Evolutionary conservation across 2,113 vertebrate genomes (phyloP), one percentile per base, ranked within the genome.

Genomic region (Octodon degus): DNA sequence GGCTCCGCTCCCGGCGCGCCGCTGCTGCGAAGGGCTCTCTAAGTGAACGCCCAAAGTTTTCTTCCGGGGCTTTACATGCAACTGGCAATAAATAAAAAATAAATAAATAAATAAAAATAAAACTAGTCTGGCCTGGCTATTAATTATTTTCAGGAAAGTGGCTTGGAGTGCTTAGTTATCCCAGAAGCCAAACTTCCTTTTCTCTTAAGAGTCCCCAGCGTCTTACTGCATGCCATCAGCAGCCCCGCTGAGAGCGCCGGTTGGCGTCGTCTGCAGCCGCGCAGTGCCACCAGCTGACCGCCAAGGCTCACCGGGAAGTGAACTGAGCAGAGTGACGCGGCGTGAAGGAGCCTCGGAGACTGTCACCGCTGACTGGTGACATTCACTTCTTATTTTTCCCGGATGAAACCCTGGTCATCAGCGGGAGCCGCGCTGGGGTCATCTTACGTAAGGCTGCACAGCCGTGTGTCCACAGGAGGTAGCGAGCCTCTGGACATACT

Each of bases 81-180:
- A 3, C 90, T 86, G 55, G 5, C 65, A 43, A 43, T 43, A 43
- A 43, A n/a, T n/a, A 82, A 80, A 92, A 93, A 90, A 40, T 60
- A 70, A 9, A 11, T 27, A 90, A 95, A 86, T 43, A 93, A 90
- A 43, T 60, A 70, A 9, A 11, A 22, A 90, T 43, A 95, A 90
- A 90, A 58, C 40, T 70, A 83, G 32, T 72, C 40, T 95, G 25
- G 16, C n/a, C n/a, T 92, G 76, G 22, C 76, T 89, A 60, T 55
- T 62, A 62, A 5, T 58, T 89, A 63, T 10, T 25, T 94, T 88
- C 40, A 93, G 80, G 19, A 93, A 87, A 32, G 82, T 79, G 53
- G n/a, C 12, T 47, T 65, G 68, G n/a, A 22, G 70, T 65, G 30
- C 37, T 81, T 34, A 77, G 9, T 43, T 25, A 40, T 55, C 94